These are phyloP conservation scores for Neopipo cinnamomea DNA, from an alignment of 2,113 vertebrate genomes.

Conservation along the genomic window DNA sequence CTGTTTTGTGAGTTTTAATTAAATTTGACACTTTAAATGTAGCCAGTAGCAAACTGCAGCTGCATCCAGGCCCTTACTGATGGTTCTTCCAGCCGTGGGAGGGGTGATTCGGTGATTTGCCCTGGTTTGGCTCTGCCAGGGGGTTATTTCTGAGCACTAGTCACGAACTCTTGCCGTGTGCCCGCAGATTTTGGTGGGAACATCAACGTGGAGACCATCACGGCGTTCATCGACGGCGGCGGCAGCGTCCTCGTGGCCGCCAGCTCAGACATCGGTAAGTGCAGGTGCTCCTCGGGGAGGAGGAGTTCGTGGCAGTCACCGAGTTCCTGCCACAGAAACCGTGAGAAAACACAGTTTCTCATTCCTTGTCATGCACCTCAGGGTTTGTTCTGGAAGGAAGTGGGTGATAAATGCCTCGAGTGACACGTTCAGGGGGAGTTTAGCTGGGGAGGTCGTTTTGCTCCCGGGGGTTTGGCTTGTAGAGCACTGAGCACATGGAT, in stretches of 20 bases:
- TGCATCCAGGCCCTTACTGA: accelerated
- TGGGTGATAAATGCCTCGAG: not conserved
- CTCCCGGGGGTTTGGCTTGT: accelerated
- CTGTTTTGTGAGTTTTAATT: not conserved
- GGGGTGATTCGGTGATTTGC: not conserved
- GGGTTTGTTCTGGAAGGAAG: not conserved
- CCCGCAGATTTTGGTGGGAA: constrained; percentile 95
- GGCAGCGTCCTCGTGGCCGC: constrained; percentile 93
- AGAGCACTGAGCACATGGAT: accelerated
- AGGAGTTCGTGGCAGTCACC: accelerated
- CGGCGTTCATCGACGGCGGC: constrained; percentile 92
- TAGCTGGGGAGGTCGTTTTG: not conserved
- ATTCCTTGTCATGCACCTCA: not conserved
- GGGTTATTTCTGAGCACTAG: not conserved
- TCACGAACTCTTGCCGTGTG: not conserved
- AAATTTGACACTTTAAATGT: accelerated
- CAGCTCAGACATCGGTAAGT: constrained; percentile 91
- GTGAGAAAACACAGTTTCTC: not conserved
- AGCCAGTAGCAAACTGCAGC: not conserved
- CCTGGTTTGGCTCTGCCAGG: accelerated
- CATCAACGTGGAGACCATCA: constrained; percentile 96
- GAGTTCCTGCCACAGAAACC: not conserved
- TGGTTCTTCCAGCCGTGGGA: not conserved
- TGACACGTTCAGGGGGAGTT: not conserved
- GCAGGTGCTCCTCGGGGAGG: accelerated